Base-by-base conservation (phyloP, 1,140 invertebrate genomes). In the Drosophila saltans region DNA sequence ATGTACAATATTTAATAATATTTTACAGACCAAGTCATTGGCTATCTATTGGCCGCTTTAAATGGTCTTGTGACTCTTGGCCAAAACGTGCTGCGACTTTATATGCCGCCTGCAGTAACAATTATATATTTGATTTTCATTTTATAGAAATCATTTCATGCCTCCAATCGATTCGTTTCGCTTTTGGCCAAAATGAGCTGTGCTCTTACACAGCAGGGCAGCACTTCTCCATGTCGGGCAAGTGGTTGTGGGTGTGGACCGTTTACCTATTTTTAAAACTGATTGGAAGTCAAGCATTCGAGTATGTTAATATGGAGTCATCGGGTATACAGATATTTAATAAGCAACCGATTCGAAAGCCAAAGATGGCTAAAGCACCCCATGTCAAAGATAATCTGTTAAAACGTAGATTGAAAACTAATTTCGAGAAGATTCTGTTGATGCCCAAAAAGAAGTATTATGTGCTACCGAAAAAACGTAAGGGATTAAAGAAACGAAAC, bases 71-170 rank as follows among this genome's bases (percentile, higher is more conserved):
- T 6, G 56, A 36, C 52, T 64, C 63, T 69, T 26, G 57, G 16
- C 45, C 4, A 30, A 61, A 59, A 80, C 57, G 57, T 52, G 58
- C 43, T 16, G 16, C 16, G 16, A 16, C 16, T 16, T 16, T 16
- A 16, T 16, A 16, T 16, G 16, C 16, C 16, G 16, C 16, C 40
- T 45, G 43, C 66, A 40, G 62, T 66, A 67, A 80, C 66, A 55
- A 80, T 80, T 78, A 78, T 78, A 58, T 76, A 74, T 66, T 75
- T 80, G 62, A 80, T 66, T 66, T 80, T 80, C 67, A 80, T 73
- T 69, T 78, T 72, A 78, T 61, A 67, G 39, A 66, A 67, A 64
- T 78, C 80, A 78, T 71, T 81, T 78, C 48, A 60, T 62, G 70
- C 41, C 62, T 58, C 70, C 61, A 81, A 81, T 70, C 63, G 63